Conservation (phyloP, 2,797 vertebrate genomes). For the Mycteria americana region DNA sequence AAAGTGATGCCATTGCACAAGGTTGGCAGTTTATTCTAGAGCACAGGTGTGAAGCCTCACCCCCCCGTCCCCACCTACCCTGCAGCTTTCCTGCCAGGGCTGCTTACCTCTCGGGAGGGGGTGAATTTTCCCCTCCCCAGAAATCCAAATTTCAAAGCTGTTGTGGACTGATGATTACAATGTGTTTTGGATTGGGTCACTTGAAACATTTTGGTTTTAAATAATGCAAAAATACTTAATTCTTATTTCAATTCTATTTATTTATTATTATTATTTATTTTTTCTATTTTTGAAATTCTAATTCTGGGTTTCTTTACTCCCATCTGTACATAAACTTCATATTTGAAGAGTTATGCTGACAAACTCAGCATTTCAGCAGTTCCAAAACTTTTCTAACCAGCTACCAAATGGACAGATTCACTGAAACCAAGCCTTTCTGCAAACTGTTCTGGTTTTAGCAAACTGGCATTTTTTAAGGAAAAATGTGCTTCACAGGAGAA, state of each 20-base stretch:
- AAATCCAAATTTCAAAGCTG: not conserved
- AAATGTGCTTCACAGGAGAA: not conserved
- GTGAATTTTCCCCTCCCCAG: not conserved
- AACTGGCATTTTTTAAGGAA: slow-evolving; percentile 37
- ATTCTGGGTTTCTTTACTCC: not conserved
- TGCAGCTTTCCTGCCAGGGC: not conserved
- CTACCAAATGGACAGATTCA: not conserved
- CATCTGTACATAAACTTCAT: not conserved
- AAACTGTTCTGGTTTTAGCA: not conserved
- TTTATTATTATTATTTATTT: not conserved
- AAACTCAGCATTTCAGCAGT: not conserved
- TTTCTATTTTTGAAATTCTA: not conserved
- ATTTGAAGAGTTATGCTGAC: not conserved
- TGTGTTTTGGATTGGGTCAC: not conserved
- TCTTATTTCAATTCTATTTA: not conserved
- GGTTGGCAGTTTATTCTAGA: not conserved
- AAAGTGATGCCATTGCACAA: not conserved
- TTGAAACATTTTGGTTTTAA: not conserved
- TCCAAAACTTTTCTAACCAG: not conserved
- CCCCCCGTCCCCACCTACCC: too few relatives aligned
- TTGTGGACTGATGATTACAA: not conserved
- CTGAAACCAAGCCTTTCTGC: not conserved
- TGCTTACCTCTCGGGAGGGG: not conserved
- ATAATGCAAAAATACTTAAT: not conserved
- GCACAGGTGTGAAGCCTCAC: not conserved